phyloP scores from a whole-genome alignment of 2,888 invertebrate species.

The Laothoe populi region DNA sequence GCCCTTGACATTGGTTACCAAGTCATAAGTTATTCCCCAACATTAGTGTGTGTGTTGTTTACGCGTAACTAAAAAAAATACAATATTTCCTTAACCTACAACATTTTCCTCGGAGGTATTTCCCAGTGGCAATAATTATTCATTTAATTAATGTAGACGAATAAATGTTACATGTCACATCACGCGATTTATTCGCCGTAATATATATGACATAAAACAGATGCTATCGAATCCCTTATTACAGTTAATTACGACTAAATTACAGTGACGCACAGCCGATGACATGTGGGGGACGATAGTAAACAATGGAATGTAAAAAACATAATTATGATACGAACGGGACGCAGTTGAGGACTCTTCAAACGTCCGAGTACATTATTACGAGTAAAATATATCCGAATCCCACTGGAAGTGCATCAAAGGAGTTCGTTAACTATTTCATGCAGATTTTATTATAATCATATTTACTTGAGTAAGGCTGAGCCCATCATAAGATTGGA shows the following conservation, averaged over 20 bases:
- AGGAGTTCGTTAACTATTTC: not conserved
- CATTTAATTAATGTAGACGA: constrained; percentile 35
- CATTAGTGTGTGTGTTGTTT: constrained; percentile 6
- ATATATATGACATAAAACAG: constrained; percentile 47
- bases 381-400: constrained; percentile 13
- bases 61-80: not conserved
- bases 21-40: not conserved
- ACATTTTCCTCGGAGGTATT: constrained; percentile 30
- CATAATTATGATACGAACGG: constrained; percentile 44
- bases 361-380: constrained; percentile 16
- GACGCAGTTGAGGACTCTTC: constrained; percentile 6
- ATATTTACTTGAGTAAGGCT: too few relatives aligned
- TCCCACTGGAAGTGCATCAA: not conserved
- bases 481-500: too few relatives aligned
- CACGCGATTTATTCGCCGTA: constrained; percentile 24
- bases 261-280: constrained; percentile 41
- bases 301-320: constrained; percentile 46
- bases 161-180: constrained; percentile 26
- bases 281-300: constrained; percentile 47
- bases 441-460: not conserved
- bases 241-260: constrained; percentile 60
- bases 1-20: not conserved
- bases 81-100: constrained; percentile 29
- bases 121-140: constrained; percentile 33
- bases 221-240: constrained; percentile 68